Conservation (phyloP, 2,797 vertebrate genomes). For the Hoplostethus atlanticus region DNA sequence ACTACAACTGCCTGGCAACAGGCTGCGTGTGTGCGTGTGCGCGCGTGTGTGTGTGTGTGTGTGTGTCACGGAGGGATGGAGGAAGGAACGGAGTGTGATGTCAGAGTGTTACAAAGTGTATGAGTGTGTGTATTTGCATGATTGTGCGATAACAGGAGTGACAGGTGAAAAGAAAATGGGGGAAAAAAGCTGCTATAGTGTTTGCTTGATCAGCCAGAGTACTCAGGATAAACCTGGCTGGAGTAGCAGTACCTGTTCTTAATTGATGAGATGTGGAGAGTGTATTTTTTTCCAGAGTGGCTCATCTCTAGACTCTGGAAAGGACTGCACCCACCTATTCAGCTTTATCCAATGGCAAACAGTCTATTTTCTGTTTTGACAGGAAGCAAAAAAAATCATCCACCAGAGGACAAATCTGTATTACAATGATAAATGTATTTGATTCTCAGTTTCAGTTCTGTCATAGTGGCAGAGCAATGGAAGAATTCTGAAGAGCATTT, state of each 20-base stretch:
- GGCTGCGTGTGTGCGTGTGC: constrained; percentile 65
- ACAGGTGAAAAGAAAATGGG: constrained; percentile 50
- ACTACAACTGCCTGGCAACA: constrained; percentile 84
- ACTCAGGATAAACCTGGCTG: constrained; percentile 88
- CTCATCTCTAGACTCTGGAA: constrained; percentile 73
- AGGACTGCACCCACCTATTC: constrained; percentile 78
- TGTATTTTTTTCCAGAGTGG: constrained; percentile 72
- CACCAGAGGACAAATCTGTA: constrained; percentile 86
- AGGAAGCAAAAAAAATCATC: constrained; percentile 73
- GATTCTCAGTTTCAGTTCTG: constrained; percentile 72
- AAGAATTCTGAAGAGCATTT: constrained; percentile 81
- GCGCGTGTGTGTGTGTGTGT: constrained; percentile 2
- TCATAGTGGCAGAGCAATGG: constrained; percentile 74
- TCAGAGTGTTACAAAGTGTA: constrained; percentile 64
- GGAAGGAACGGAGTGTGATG: constrained; percentile 20
- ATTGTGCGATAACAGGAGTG: constrained; percentile 43
- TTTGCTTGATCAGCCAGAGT: constrained; percentile 82
- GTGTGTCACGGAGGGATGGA: constrained; percentile 12
- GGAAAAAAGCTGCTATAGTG: constrained; percentile 91
- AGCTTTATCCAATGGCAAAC: constrained; percentile 77
- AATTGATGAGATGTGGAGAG: constrained; percentile 62
- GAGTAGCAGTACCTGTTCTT: constrained; percentile 78
- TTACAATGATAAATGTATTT: constrained; percentile 81
- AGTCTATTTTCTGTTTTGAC: constrained; percentile 55
- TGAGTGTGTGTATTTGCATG: constrained; percentile 37